Conservation (phyloP, 2,113 vertebrate genomes). For the Myrmecophaga tridactyla region DNA sequence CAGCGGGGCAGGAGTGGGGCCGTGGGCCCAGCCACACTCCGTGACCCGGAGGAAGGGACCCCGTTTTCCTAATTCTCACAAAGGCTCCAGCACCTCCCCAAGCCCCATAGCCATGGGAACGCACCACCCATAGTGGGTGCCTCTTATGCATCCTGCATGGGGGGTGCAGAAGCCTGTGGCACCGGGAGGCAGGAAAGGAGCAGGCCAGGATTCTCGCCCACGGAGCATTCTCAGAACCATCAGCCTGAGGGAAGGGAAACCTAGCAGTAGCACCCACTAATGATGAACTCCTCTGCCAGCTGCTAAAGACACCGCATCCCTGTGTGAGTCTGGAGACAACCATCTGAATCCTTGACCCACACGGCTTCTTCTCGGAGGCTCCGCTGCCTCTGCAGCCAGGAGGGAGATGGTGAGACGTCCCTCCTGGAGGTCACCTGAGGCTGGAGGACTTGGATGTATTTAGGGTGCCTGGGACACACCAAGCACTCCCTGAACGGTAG, state of each 20-base stretch:
- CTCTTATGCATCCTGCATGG: background rate
- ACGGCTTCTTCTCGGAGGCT: background rate
- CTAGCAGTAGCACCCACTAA: background rate
- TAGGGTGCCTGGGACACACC: background rate
- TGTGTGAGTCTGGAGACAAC: background rate
- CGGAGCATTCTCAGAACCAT: background rate
- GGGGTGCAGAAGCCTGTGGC: background rate
- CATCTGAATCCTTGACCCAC: too few relatives aligned
- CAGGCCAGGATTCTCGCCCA: background rate
- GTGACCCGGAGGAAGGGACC: background rate
- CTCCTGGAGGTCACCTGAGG: background rate
- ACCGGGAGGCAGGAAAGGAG: background rate
- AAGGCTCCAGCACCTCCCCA: background rate
- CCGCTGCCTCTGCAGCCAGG: background rate
- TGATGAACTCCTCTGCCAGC: background rate
- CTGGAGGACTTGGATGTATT: background rate
- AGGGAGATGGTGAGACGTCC: background rate
- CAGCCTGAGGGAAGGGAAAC: background rate
- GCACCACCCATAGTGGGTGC: too few relatives aligned
- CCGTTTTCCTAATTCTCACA: background rate
- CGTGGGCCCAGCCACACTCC: background rate
- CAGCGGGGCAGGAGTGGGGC: background rate
- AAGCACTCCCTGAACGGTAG: background rate
- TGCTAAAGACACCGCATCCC: background rate
- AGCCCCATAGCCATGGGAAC: background rate